These are phyloP conservation scores for Odontocerum albicorne DNA, from an alignment of 2,888 invertebrate genomes.

Conservation along the genomic window DNA sequence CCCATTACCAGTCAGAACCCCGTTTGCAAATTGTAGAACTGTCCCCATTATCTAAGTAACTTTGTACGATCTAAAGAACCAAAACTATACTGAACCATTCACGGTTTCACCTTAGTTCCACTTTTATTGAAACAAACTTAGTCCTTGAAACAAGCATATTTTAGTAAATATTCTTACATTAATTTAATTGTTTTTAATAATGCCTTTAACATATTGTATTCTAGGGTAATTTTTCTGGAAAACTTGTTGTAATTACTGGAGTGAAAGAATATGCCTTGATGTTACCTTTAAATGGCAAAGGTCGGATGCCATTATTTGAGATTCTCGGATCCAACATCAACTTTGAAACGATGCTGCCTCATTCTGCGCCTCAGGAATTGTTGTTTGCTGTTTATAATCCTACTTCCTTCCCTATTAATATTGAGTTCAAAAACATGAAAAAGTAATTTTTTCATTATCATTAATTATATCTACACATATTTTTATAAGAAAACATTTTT, in stretches of 20 bases:
- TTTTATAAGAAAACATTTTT: too few species aligned
- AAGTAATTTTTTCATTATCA: too few species aligned
- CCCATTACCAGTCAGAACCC: too few species aligned
- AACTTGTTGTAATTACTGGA: neutral
- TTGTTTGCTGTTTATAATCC: slow-evolving; percentile 22
- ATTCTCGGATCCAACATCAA: slow-evolving; percentile 15
- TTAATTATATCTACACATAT: too few species aligned
- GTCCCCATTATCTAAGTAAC: too few species aligned
- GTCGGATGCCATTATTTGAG: slow-evolving; percentile 9
- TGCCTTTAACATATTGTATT: neutral
- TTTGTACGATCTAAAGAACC: too few species aligned
- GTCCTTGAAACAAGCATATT: too few species aligned
- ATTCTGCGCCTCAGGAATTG: slow-evolving; percentile 1
- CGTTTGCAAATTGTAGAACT: too few species aligned
- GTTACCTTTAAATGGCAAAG: slow-evolving; percentile 3
- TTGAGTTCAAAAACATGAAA: slow-evolving; percentile 12
- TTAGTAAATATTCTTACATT: neutral
- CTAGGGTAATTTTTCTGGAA: slow-evolving; percentile 9
- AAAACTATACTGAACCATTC: too few species aligned
- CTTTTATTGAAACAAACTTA: too few species aligned
- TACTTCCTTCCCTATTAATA: slow-evolving; percentile 9
- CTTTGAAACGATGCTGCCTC: slow-evolving; percentile 8
- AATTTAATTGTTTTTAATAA: neutral
- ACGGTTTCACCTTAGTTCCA: too few species aligned
- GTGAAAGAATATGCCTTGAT: neutral